A percentile compares a stretch with the other conserved stretches of the same genome.
phyloP scores from a whole-genome alignment of 2,113 vertebrate species.

The Triplophysa tibetana region DNA sequence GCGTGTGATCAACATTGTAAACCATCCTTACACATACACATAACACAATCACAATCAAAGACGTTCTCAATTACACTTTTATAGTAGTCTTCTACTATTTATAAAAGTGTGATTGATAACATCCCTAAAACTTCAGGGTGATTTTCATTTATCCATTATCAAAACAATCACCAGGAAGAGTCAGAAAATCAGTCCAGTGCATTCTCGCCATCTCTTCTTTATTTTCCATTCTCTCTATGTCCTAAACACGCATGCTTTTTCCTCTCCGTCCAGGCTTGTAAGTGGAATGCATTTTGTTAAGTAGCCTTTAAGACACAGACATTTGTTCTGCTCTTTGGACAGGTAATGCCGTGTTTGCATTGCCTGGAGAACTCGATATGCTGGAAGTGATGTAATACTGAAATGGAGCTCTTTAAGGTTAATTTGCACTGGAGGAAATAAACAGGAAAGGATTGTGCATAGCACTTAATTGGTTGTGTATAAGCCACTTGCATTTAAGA shows the following conservation, averaged over 20 bases:
- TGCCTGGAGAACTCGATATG: constrained; percentile 18
- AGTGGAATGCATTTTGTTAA: constrained; percentile 15
- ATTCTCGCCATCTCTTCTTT: not conserved
- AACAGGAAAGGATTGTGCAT: not conserved
- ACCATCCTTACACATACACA: constrained; percentile 19
- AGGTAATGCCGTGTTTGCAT: constrained; percentile 18
- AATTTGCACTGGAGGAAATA: not conserved
- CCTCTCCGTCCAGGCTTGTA: not conserved
- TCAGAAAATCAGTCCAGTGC: not conserved
- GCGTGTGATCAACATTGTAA: constrained; percentile 27
- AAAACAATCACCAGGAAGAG: not conserved
- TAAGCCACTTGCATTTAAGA: not conserved
- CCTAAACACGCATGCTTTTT: no score
- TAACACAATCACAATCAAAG: not conserved
- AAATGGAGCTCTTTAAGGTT: not conserved
- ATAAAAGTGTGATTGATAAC: no score
- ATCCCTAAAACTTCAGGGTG: not conserved
- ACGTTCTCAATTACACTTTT: not conserved
- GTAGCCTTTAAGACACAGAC: not conserved
- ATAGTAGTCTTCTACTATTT: no score
- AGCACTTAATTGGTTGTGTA: not conserved
- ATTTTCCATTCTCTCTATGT: not conserved
- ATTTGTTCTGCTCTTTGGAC: constrained; percentile 28
- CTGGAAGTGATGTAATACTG: constrained; percentile 18
- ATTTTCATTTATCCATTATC: not conserved